Percentiles rank a stretch among this genome's conserved stretches.
phyloP scores from a whole-genome alignment of 2,113 vertebrate genomes.

The Rafetus swinhoei region DNA sequence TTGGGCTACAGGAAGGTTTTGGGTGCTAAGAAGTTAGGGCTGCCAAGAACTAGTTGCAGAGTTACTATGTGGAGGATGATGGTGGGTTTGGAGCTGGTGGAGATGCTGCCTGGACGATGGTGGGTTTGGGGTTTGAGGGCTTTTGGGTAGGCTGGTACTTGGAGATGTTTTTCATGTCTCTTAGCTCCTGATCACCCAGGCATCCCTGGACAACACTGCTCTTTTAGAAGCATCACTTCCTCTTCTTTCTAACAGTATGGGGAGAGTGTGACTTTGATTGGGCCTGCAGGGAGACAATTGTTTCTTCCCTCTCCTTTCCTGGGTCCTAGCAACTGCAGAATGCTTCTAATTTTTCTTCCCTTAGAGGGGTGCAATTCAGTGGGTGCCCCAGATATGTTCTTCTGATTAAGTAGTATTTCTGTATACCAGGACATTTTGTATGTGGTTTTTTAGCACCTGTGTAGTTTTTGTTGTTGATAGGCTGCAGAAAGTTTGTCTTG shows the following conservation, averaged over 20 bases:
- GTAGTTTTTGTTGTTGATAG: not conserved
- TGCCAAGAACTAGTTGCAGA: not conserved
- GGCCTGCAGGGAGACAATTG: not conserved
- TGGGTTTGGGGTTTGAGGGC: not conserved
- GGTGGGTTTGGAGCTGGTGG: not conserved
- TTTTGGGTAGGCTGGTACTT: not conserved
- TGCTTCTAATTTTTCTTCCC: not conserved
- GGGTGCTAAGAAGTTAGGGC: not conserved
- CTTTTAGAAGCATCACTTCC: not conserved
- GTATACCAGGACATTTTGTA: not conserved
- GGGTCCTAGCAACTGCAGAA: not conserved
- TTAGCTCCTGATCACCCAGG: not conserved
- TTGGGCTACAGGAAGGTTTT: not conserved
- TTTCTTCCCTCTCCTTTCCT: not conserved
- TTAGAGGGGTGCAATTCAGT: not conserved
- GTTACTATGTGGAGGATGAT: not conserved
- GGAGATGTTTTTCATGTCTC: not conserved
- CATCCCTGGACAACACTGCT: not conserved
- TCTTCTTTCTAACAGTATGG: not conserved
- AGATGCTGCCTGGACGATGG: not conserved
- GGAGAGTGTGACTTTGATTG: too few relatives aligned
- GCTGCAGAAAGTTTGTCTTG: fast-evolving
- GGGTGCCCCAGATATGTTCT: not conserved
- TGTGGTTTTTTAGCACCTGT: not conserved
- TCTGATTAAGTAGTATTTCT: not conserved